Evolutionary conservation across 1,140 invertebrate genomes (phyloP).

Genomic region (Cydia splendana): DNA sequence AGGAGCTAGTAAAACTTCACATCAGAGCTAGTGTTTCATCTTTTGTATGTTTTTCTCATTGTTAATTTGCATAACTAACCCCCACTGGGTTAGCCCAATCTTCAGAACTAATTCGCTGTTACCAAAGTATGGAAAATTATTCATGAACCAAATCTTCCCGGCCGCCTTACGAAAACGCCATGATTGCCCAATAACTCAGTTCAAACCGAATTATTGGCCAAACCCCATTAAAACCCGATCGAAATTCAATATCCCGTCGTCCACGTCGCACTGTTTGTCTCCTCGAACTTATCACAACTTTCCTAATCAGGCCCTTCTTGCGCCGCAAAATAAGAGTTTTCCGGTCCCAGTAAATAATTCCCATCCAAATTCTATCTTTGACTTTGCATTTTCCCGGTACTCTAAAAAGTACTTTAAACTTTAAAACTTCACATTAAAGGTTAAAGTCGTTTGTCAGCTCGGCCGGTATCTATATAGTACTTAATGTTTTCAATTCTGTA

Average conservation of each 20-base stretch:
- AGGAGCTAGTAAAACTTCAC: no score
- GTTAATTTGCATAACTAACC: background rate
- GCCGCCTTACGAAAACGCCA: background rate
- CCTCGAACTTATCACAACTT: slow-evolving; percentile 68
- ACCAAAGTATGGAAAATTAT: slow-evolving; percentile 3
- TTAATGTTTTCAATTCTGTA: slow-evolving; percentile 79
- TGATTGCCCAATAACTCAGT: slow-evolving; percentile 16
- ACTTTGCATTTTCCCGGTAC: slow-evolving; percentile 50
- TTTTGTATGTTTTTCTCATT: background rate
- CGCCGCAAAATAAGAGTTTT: slow-evolving; percentile 66
- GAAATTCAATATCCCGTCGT: slow-evolving; percentile 40
- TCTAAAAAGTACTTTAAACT: slow-evolving; percentile 48
- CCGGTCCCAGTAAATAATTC: slow-evolving; percentile 65
- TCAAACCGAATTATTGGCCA: slow-evolving; percentile 7
- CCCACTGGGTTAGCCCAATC: background rate
- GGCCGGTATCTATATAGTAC: slow-evolving; percentile 68
- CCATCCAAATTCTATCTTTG: slow-evolving; percentile 72
- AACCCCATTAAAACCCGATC: slow-evolving; percentile 36
- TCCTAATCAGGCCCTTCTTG: slow-evolving; percentile 64
- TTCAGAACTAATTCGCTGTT: background rate
- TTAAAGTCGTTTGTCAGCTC: slow-evolving; percentile 43
- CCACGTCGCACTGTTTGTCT: slow-evolving; percentile 52
- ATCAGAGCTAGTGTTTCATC: no score
- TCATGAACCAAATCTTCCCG: slow-evolving; percentile 6
- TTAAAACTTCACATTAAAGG: slow-evolving; percentile 50